Conservation (phyloP, 2,888 invertebrate species). For the Melanotus villosus region DNA sequence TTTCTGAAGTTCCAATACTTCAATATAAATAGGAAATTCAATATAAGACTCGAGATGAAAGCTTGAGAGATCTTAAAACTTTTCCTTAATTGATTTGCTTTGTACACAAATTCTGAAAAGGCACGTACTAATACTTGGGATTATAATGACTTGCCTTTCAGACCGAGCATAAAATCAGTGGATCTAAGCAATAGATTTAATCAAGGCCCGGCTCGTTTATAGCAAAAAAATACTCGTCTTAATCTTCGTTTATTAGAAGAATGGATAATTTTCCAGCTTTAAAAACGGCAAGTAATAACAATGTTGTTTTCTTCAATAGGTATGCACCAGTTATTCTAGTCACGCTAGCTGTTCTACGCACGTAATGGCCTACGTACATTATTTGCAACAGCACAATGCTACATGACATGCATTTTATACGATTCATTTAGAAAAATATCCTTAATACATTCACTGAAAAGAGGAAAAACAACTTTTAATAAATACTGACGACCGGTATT, state of each 20-base stretch:
- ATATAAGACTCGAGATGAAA: conserved; percentile 24
- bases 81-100: conserved; percentile 44
- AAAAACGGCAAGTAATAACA: too few species aligned
- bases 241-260: neutral
- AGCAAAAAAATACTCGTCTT: conserved; percentile 18
- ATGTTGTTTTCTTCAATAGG: too few species aligned
- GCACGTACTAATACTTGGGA: conserved; percentile 40
- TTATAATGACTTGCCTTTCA: conserved; percentile 38
- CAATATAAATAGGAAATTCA: conserved; percentile 36
- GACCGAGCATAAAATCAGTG: conserved; percentile 21
- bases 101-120: conserved; percentile 36
- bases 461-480: too few species aligned
- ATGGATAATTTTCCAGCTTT: neutral
- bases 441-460: too few species aligned
- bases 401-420: too few species aligned
- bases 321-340: neutral
- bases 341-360: too few species aligned
- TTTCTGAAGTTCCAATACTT: conserved; percentile 22
- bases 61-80: conserved; percentile 39
- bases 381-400: too few species aligned
- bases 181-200: conserved; percentile 15
- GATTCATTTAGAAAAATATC: too few species aligned
- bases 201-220: neutral
- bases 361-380: too few species aligned
- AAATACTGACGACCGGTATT: too few species aligned